Evolutionary conservation across 2,888 invertebrate species (phyloP).

Genomic region (Furcula furcula): DNA sequence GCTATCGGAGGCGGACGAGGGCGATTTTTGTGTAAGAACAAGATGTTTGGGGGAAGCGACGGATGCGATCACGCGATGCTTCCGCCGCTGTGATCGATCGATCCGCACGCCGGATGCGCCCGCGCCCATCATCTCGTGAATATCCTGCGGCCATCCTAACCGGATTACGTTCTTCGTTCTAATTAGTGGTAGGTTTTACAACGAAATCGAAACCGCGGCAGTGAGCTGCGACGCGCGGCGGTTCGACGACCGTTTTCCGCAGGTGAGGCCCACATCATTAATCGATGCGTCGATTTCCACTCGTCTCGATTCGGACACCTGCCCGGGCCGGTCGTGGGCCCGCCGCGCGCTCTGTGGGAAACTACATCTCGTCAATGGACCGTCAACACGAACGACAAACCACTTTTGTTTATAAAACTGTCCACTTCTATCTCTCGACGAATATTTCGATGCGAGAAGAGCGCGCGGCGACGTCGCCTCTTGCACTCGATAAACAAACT

Average conservation of each 20-base stretch:
- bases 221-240: constrained; percentile 32
- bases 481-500: constrained; percentile 61
- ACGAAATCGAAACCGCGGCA: constrained; percentile 58
- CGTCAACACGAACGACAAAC: constrained; percentile 55
- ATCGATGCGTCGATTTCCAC: constrained; percentile 51
- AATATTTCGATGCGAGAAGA: constrained; percentile 56
- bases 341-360: constrained; percentile 61
- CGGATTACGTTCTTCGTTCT: constrained; percentile 36
- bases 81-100: constrained; percentile 48
- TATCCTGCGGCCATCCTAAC: constrained; percentile 40
- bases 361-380: constrained; percentile 66
- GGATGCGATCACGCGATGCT: constrained; percentile 61
- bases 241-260: constrained; percentile 50
- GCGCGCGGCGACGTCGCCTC: constrained; percentile 43
- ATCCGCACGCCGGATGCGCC: constrained; percentile 53
- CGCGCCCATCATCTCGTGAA: constrained; percentile 33
- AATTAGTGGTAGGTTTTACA: constrained; percentile 45
- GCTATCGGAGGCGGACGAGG: constrained; percentile 64
- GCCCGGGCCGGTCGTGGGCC: constrained; percentile 47
- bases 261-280: constrained; percentile 50
- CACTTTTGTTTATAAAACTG: constrained; percentile 79
- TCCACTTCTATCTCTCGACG: constrained; percentile 65
- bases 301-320: constrained; percentile 58
- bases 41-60: constrained; percentile 64
- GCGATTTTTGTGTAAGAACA: constrained; percentile 57